Base-by-base conservation (phyloP, 2,888 invertebrate species). In the Lydus trimaculatus region DNA sequence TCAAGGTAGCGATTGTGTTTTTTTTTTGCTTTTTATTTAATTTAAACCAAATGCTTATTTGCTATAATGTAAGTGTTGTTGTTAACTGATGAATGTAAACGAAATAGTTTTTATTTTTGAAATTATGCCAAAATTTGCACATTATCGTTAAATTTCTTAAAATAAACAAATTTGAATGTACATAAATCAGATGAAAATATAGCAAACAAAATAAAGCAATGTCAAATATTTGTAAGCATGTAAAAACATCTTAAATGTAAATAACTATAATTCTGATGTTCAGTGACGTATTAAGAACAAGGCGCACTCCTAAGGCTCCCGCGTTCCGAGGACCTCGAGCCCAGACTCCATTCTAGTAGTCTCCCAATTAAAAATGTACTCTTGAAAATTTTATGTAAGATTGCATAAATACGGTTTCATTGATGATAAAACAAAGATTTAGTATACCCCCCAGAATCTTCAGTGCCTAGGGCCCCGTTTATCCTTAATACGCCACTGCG, bases 1-100 rank as follows among this genome's bases (percentile, higher is more conserved):
- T 98, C 85, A 96, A 96, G 90, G 92, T 94, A 83, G 82, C 76
- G 79, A 80, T 76, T 75, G 80, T 78, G 70, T 60, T 28, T 64
- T 65, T 66, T 69, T 66, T 28, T 61, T 71, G 67, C 64, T 28
- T 36, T 63, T 70, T 33, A 33, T 60, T 63, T 69, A 73, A 58
- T 75, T 68, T 71, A 39, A 67, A 68, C 60, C 63, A 28, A 28
- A 3, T 56, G 28, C 72, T 72, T 33, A 76, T 25, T 63, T 62
- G 70, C 39, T 60, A 52, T 63, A 36, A 58, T 69, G 61, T 67
- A 67, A 64, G 61, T 72, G 31, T 52, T 68, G 25, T 20, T 39
- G 15, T 20, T n/a, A 4, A 20, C 39, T 61, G 20, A 23, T 20
- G 20, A 17, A 64, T 65, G 52, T 31, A 7, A 43, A 43, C n/a